Percentiles rank a stretch among this genome's conserved stretches.
These are phyloP conservation scores for Sycophila texana DNA, from an alignment of 2,888 invertebrate species.

Conservation along the genomic window DNA sequence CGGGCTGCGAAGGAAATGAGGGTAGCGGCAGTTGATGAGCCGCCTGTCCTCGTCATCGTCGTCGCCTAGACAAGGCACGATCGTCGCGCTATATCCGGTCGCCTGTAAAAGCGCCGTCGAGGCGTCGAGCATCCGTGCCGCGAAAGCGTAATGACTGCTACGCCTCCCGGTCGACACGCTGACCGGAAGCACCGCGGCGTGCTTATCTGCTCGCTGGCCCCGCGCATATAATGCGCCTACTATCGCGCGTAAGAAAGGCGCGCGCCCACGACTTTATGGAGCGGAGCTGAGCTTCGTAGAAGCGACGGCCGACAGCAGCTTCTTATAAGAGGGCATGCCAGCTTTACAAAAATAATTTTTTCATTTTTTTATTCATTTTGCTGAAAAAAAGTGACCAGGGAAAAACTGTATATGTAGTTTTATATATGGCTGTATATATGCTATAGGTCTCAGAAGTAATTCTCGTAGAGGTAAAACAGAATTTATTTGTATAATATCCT, in stretches of 20 bases:
- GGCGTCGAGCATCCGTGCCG: conserved; percentile 19
- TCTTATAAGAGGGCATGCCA: no score
- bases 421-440: no score
- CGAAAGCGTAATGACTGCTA: conserved; percentile 29
- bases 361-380: no score
- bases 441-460: no score
- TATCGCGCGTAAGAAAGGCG: not conserved
- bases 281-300: not conserved
- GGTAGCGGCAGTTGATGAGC: conserved; percentile 30
- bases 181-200: conserved; percentile 31
- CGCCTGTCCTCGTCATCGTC: not conserved
- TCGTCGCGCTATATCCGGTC: conserved; percentile 21
- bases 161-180: not conserved
- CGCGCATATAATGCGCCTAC: conserved; percentile 23
- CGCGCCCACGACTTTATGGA: conserved; percentile 30
- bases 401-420: no score
- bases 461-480: no score
- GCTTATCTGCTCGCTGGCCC: conserved; percentile 40
- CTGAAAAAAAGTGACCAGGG: no score
- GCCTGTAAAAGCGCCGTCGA: not conserved
- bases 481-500: no score
- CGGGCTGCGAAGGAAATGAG: conserved; percentile 25
- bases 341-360: no score
- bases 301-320: no score
- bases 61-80: not conserved